Conservation (phyloP, 2,888 invertebrate genomes). For the Mesodorylaimus sp. region DNA sequence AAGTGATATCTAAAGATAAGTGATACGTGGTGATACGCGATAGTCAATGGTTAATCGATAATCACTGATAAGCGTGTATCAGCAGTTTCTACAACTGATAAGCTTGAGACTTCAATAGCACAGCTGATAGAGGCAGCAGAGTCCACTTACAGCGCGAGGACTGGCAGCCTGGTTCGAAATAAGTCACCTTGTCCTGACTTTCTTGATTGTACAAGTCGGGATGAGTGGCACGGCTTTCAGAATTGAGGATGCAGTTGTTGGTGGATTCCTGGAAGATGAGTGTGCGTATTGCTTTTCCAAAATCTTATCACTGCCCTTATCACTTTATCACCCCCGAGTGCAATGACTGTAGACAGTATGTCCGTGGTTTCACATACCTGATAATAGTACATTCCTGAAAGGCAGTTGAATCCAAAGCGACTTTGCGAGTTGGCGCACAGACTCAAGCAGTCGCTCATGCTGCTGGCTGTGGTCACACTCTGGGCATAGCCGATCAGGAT, state of each 20-base stretch:
- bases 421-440: not conserved
- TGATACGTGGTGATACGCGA: too few species aligned
- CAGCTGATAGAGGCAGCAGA: too few species aligned
- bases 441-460: not conserved
- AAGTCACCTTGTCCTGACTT: not conserved
- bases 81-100: not conserved
- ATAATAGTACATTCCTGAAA: not conserved
- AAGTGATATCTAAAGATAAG: too few species aligned
- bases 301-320: not conserved
- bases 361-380: not conserved
- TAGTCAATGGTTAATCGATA: too few species aligned
- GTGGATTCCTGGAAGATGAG: not conserved
- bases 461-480: not conserved
- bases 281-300: too few species aligned
- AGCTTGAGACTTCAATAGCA: too few species aligned
- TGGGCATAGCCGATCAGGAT: not conserved
- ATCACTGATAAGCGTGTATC: too few species aligned
- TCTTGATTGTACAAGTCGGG: not conserved
- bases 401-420: not conserved
- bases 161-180: not conserved
- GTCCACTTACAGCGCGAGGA: not conserved
- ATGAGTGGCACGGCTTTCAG: not conserved
- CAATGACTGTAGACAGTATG: too few species aligned
- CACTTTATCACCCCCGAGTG: too few species aligned
- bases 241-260: slow-evolving; percentile 2